Conservation (phyloP, 2,113 vertebrate species). For the Ellobius talpinus region DNA sequence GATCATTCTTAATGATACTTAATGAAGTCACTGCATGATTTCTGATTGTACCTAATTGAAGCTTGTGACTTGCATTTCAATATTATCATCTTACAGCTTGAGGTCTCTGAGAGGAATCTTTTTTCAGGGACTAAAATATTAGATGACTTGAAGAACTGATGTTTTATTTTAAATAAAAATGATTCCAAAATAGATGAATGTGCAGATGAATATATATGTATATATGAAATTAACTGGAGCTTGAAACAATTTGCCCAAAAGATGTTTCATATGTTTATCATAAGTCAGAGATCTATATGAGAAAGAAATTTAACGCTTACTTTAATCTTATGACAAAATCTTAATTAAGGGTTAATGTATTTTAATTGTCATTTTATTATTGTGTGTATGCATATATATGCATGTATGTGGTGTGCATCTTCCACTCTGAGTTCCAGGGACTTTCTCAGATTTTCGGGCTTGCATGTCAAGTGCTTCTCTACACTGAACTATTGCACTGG, state of each 20-base stretch:
- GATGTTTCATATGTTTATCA: constrained; percentile 29
- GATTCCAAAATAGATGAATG: constrained; percentile 65
- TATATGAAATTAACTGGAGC: constrained; percentile 75
- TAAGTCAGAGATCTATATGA: constrained; percentile 60
- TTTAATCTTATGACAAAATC: constrained; percentile 6
- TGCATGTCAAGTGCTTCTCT: background rate
- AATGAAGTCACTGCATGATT: constrained; percentile 93
- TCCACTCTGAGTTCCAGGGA: background rate
- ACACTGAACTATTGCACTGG: background rate
- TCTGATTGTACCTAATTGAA: constrained; percentile 93
- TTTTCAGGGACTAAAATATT: constrained; percentile 84
- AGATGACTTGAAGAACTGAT: constrained; percentile 80
- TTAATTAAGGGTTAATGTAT: background rate
- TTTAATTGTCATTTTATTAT: background rate
- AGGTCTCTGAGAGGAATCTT: constrained; percentile 87
- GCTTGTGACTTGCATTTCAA: constrained; percentile 92
- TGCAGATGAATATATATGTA: constrained; percentile 17
- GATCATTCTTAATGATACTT: constrained; percentile 94
- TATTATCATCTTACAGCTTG: constrained; percentile 89
- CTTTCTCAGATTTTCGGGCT: background rate
- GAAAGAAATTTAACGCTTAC: background rate
- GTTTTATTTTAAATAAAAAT: constrained; percentile 76
- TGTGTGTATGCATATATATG: background rate
- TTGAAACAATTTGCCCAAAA: constrained; percentile 53
- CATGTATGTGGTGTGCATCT: background rate